Evolutionary conservation across 2,797 vertebrate genomes (phyloP).

Genomic region (Silurus aristotelis): DNA sequence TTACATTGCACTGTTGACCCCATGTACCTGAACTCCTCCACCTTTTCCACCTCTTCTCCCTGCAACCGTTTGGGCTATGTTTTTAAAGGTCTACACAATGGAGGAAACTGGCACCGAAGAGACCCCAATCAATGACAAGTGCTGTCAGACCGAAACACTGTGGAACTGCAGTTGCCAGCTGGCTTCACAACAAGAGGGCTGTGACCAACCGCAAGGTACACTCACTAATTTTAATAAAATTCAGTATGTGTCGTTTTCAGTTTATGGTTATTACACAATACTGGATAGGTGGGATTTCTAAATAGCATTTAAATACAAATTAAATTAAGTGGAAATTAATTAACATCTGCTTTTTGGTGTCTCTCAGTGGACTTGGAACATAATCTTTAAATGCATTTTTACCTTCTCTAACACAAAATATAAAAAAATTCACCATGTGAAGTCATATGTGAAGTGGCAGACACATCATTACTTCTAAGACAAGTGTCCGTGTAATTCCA

Average conservation of each 20-base stretch:
- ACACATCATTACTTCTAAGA: neutral
- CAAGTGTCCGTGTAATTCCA: neutral
- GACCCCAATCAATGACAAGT: slow-evolving; percentile 54
- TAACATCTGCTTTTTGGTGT: neutral
- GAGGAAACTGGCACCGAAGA: slow-evolving; percentile 35
- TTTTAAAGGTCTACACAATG: slow-evolving; percentile 42
- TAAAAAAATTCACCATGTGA: neutral
- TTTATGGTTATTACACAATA: neutral
- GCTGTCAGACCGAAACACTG: slow-evolving; percentile 56
- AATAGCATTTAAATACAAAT: neutral
- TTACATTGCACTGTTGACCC: no score
- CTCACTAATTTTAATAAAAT: slow-evolving; percentile 30
- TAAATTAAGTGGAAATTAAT: neutral
- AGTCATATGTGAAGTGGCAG: no score
- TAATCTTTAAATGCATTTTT: neutral
- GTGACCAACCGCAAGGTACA: slow-evolving; percentile 52
- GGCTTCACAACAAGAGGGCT: slow-evolving; percentile 43
- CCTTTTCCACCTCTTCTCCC: no score
- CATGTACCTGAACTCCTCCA: no score
- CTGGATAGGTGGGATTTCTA: neutral
- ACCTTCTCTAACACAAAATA: neutral
- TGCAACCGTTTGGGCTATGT: neutral
- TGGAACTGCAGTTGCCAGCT: slow-evolving; percentile 42
- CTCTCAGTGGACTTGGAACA: neutral
- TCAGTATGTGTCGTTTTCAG: neutral